Percentiles rank a stretch among this genome's conserved stretches.
Evolutionary conservation across 1,140 invertebrate genomes (phyloP).

Genomic region (Solenopsis invicta): DNA sequence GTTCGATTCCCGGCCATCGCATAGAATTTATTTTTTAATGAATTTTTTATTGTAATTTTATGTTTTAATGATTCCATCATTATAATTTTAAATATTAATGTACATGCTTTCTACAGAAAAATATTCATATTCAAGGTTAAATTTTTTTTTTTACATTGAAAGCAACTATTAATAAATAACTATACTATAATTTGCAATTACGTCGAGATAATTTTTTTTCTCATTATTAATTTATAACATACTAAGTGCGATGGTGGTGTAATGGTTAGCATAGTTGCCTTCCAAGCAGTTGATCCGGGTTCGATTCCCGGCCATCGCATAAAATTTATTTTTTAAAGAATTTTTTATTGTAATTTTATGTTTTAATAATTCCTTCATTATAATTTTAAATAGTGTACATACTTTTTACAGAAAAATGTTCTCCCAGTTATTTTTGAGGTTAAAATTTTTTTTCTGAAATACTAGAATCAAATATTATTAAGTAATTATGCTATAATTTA

Average conservation of each 20-base stretch:
- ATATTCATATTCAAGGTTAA: too few relatives aligned
- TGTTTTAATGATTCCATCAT: too few relatives aligned
- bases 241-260: constrained; percentile 90
- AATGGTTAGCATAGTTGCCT: constrained; percentile 80
- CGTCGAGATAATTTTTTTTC: background rate
- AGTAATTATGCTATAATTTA: background rate
- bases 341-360: constrained; percentile 7
- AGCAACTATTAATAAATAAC: background rate
- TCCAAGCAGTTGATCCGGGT: constrained; percentile 94
- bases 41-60: constrained; percentile 16
- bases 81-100: too few relatives aligned
- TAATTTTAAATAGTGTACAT: too few relatives aligned
- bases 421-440: too few relatives aligned
- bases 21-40: constrained; percentile 85
- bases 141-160: background rate
- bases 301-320: constrained; percentile 97
- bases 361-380: too few relatives aligned
- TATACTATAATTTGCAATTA: constrained; percentile 5
- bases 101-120: background rate
- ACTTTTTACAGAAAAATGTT: background rate
- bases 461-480: background rate
- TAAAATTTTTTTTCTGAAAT: background rate
- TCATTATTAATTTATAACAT: background rate
- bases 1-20: constrained; percentile 94
- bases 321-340: constrained; percentile 84